Conservation (phyloP, 2,888 invertebrate species). For the Nemurella pictetii region DNA sequence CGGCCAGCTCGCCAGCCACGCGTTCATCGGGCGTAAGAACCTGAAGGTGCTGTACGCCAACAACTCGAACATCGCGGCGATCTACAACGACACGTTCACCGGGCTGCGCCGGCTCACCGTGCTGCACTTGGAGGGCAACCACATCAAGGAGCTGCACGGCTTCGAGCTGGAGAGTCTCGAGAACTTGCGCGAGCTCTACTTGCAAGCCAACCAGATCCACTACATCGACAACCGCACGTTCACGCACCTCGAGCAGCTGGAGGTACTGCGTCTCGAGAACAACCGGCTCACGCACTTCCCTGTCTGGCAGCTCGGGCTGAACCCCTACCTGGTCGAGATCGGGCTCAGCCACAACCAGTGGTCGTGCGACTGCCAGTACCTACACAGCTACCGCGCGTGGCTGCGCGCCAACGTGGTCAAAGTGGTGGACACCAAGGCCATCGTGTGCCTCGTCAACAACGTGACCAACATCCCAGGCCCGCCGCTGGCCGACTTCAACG, state of each 20-base stretch:
- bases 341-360: slow-evolving; percentile 83
- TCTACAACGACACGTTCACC: slow-evolving; percentile 89
- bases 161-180: slow-evolving; percentile 82
- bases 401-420: slow-evolving; percentile 77
- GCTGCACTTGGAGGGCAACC: slow-evolving; percentile 86
- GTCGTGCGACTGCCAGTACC: slow-evolving; percentile 88
- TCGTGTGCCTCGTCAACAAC: slow-evolving; percentile 76
- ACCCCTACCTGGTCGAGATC: slow-evolving; percentile 86
- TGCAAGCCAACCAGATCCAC: slow-evolving; percentile 82
- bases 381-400: slow-evolving; percentile 79
- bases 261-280: slow-evolving; percentile 81
- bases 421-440: slow-evolving; percentile 75
- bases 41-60: slow-evolving; percentile 85
- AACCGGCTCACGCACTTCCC: slow-evolving; percentile 81
- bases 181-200: slow-evolving; percentile 80
- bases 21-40: slow-evolving; percentile 90
- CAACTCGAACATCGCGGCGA: slow-evolving; percentile 80
- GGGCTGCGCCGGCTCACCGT: slow-evolving; percentile 77
- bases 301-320: slow-evolving; percentile 81
- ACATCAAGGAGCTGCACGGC: slow-evolving; percentile 76
- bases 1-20: slow-evolving; percentile 82
- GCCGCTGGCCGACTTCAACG: slow-evolving; percentile 75
- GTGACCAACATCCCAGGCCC: slow-evolving; percentile 71
- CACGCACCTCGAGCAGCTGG: slow-evolving; percentile 75
- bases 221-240: slow-evolving; percentile 86